Conservation (phyloP, 2,888 invertebrate species). For the Apamea anceps region DNA sequence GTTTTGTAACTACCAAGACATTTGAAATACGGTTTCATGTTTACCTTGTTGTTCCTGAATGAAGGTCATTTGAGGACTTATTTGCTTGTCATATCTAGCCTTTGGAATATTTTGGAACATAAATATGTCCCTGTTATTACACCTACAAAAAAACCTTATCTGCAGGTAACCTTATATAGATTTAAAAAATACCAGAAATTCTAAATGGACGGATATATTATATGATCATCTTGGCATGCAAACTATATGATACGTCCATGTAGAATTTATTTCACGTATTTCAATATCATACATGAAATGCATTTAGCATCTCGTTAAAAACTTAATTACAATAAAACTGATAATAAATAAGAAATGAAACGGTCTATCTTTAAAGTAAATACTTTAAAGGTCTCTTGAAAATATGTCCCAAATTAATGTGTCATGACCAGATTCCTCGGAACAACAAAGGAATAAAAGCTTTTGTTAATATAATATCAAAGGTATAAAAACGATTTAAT, state of each 20-base stretch:
- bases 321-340: not conserved
- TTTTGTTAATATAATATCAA: slow-evolving; percentile 25
- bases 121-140: slow-evolving; percentile 26
- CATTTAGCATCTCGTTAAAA: not conserved
- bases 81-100: slow-evolving; percentile 25
- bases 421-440: slow-evolving; percentile 23
- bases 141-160: slow-evolving; percentile 27
- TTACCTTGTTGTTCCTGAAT: slow-evolving; percentile 17
- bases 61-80: slow-evolving; percentile 37
- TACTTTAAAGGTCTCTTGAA: slow-evolving; percentile 2
- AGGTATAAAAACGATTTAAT: slow-evolving; percentile 13
- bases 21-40: slow-evolving; percentile 16
- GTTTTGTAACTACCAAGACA: slow-evolving; percentile 10
- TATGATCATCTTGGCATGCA: too few species aligned
- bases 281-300: not conserved
- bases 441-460: slow-evolving; percentile 29
- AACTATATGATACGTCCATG: too few species aligned
- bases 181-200: slow-evolving; percentile 16
- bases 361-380: not conserved
- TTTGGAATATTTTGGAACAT: slow-evolving; percentile 35
- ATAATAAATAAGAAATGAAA: slow-evolving; percentile 3
- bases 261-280: not conserved
- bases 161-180: slow-evolving; percentile 14
- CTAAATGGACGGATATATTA: not conserved
- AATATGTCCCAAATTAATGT: slow-evolving; percentile 7